A percentile compares a stretch with the other conserved stretches of the same genome.
phyloP scores from a whole-genome alignment of 2,113 vertebrate genomes.

The Martes martes region DNA sequence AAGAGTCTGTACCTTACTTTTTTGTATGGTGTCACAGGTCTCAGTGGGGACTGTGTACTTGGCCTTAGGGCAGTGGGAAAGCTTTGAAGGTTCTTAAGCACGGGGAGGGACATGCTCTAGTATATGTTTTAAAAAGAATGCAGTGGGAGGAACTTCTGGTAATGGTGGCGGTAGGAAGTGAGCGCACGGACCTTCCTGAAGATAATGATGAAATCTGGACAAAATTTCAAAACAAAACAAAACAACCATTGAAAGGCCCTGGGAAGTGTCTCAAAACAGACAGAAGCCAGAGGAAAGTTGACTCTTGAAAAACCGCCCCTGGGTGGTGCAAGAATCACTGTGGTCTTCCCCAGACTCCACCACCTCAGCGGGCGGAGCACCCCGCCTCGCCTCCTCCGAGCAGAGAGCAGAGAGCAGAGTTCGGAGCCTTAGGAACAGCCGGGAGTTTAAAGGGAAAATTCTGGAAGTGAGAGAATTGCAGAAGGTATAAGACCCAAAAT shows the following conservation, averaged over 20 bases:
- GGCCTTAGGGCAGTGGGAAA: background rate
- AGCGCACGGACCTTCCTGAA: background rate
- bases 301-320: background rate
- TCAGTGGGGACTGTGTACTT: background rate
- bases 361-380: background rate
- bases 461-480: background rate
- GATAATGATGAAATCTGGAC: background rate
- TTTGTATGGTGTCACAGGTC: background rate
- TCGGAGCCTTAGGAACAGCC: background rate
- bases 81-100: background rate
- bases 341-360: background rate
- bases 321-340: background rate
- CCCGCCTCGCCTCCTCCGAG: background rate
- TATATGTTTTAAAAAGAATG: background rate
- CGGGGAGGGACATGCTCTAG: background rate
- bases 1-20: background rate
- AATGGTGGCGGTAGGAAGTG: background rate
- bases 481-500: background rate
- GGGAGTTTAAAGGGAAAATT: background rate
- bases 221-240: background rate
- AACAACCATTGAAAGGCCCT: background rate
- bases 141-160: background rate
- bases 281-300: background rate
- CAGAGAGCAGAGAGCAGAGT: background rate
- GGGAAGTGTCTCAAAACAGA: background rate